Evolutionary conservation across 1,140 invertebrate species (phyloP).

Genomic region (Lordiphosa clarofinis): DNA sequence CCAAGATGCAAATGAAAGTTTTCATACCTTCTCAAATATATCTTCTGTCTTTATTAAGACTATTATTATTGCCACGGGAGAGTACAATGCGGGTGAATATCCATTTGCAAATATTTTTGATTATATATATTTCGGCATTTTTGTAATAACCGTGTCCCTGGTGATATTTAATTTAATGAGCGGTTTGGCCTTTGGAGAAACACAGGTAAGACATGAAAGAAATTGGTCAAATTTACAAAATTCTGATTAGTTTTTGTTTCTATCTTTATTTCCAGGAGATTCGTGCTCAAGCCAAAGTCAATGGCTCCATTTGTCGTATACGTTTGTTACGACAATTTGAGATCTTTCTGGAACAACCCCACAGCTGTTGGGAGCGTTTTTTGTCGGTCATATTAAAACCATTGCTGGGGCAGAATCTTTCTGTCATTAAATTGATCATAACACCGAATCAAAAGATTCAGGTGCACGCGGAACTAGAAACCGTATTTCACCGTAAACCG

Average conservation of each 20-base stretch:
- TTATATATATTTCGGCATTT: constrained; percentile 1
- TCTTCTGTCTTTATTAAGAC: neutral
- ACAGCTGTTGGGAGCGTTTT: too few species aligned
- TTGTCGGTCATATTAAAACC: too few species aligned
- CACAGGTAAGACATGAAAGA: constrained; percentile 1
- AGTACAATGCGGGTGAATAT: neutral
- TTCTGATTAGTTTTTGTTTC: too few species aligned
- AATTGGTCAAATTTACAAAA: too few species aligned
- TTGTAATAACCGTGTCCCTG: neutral
- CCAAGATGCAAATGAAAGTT: neutral
- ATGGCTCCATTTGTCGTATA: neutral
- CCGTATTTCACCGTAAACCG: too few species aligned
- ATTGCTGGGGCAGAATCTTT: neutral
- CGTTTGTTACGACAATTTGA: neutral
- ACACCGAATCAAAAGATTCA: constrained; percentile 1
- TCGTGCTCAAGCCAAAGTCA: constrained; percentile 1
- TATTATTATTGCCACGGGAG: neutral
- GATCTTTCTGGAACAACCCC: neutral
- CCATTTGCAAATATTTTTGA: neutral
- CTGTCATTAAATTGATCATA: neutral
- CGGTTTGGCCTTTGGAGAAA: constrained; percentile 1
- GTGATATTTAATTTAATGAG: neutral
- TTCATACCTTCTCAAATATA: neutral
- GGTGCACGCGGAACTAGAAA: neutral
- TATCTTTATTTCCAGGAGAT: neutral